These are phyloP conservation scores for Drosophila lini DNA, from an alignment of 1,140 invertebrate species.

Conservation along the genomic window DNA sequence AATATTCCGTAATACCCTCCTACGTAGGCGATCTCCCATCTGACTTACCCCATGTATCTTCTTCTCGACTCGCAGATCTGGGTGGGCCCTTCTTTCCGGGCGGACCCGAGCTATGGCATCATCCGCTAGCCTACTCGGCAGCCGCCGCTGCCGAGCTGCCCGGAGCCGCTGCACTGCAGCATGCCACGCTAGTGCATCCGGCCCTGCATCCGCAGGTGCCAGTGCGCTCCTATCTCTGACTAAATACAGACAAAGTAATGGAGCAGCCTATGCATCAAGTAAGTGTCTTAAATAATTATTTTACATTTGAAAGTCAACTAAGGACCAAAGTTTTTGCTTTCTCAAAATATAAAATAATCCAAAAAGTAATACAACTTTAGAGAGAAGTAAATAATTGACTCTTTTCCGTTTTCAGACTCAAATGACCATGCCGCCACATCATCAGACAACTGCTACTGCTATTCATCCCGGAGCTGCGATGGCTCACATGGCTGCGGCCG, in stretches of 20 bases:
- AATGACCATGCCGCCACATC: slow-evolving; percentile 88
- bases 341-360: too few species aligned
- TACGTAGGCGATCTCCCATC: neutral
- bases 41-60: slow-evolving; percentile 26
- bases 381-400: neutral
- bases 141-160: slow-evolving; percentile 92
- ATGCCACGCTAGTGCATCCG: slow-evolving; percentile 95
- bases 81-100: slow-evolving; percentile 97
- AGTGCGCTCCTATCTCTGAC: slow-evolving; percentile 97
- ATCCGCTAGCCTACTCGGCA: slow-evolving; percentile 93
- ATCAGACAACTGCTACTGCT: slow-evolving; percentile 83
- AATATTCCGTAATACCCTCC: neutral
- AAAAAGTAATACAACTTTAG: neutral
- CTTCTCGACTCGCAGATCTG: slow-evolving; percentile 88
- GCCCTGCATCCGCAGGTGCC: slow-evolving; percentile 98
- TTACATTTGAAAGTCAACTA: too few species aligned
- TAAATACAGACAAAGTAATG: slow-evolving; percentile 93
- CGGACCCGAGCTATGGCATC: slow-evolving; percentile 96
- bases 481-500: slow-evolving; percentile 86
- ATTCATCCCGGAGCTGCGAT: slow-evolving; percentile 91
- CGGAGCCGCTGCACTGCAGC: slow-evolving; percentile 90
- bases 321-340: too few species aligned
- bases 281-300: slow-evolving; percentile 9
- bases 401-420: slow-evolving; percentile 85
- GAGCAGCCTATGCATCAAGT: slow-evolving; percentile 85